Evolutionary conservation across 1,140 invertebrate species (phyloP).

Genomic region (Pogonomyrmex californicus): DNA sequence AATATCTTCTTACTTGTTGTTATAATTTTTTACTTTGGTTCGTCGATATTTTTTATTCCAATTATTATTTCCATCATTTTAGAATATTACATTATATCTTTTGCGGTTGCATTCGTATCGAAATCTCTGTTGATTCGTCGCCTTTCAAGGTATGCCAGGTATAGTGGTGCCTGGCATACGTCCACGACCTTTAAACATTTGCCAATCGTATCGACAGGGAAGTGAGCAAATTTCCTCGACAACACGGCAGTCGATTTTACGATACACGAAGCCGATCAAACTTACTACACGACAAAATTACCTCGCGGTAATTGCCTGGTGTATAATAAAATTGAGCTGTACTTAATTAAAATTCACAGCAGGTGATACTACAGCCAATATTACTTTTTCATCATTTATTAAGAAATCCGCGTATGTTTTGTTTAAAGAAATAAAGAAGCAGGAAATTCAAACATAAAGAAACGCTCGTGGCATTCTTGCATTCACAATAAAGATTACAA

Average conservation of each 20-base stretch:
- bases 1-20: background rate
- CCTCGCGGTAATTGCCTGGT: background rate
- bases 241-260: background rate
- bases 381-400: background rate
- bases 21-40: background rate
- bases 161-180: constrained; percentile 13
- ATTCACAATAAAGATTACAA: too few relatives aligned
- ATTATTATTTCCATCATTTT: background rate
- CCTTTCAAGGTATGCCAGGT: background rate
- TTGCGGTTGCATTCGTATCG: background rate
- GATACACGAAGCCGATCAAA: background rate
- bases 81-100: background rate
- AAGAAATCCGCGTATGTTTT: too few relatives aligned
- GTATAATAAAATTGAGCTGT: background rate
- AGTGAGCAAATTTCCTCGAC: background rate
- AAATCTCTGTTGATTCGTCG: background rate
- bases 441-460: too few relatives aligned
- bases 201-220: constrained; percentile 1
- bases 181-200: constrained; percentile 48
- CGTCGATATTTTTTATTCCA: background rate
- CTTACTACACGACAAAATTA: constrained; percentile 15
- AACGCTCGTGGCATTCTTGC: too few relatives aligned
- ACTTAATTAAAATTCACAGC: background rate
- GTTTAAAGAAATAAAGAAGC: too few relatives aligned
- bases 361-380: background rate